Conservation (phyloP, 2,797 vertebrate genomes). For the Pyrocephalus nanus region DNA sequence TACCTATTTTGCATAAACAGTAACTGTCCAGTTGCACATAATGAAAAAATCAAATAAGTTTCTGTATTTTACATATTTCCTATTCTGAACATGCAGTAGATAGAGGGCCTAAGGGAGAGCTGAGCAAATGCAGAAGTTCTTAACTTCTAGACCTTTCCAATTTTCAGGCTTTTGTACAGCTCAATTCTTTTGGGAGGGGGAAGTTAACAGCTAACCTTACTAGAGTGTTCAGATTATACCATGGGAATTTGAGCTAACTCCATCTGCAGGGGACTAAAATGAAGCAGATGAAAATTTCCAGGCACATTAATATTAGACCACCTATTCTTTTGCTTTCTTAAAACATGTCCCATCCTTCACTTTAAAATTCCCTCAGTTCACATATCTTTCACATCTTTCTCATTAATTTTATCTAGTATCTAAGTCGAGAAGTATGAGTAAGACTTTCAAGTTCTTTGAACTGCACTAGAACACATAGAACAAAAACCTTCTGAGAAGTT, state of each 20-base stretch:
- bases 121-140: background rate
- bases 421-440: background rate
- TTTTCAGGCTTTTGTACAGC: background rate
- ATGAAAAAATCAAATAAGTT: background rate
- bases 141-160: background rate
- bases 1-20: background rate
- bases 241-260: background rate
- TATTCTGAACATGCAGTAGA: background rate
- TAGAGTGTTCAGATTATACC: background rate
- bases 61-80: background rate
- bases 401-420: background rate
- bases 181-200: background rate
- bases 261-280: background rate
- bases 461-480: background rate
- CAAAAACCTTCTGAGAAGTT: background rate
- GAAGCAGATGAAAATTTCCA: background rate
- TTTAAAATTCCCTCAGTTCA: background rate
- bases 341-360: background rate
- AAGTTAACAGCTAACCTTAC: background rate
- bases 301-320: background rate
- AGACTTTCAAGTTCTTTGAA: background rate
- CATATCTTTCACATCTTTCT: background rate
- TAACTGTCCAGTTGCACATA: background rate
- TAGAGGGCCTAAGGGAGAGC: background rate
- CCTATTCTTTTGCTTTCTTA: background rate